phyloP scores from a whole-genome alignment of 2,888 invertebrate species.

The Latrodectus elegans region DNA sequence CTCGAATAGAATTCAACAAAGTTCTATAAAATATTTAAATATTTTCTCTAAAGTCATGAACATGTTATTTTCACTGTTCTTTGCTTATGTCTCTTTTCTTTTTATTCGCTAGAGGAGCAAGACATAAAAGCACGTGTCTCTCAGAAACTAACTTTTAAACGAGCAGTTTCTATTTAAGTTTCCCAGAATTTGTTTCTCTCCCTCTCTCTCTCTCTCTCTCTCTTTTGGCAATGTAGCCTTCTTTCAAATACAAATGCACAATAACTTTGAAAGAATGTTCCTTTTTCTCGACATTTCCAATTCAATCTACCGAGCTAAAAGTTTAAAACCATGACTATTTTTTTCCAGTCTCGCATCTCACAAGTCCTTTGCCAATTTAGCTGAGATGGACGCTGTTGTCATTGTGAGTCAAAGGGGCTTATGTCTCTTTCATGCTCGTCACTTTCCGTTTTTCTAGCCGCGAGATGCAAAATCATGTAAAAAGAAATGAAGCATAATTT shows the following conservation, averaged over 20 bases:
- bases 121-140: slow-evolving; percentile 7
- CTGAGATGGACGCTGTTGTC: background rate
- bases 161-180: slow-evolving; percentile 16
- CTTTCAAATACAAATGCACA: slow-evolving; percentile 36
- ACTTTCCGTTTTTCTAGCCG: background rate
- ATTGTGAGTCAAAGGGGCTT: background rate
- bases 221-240: slow-evolving; percentile 22
- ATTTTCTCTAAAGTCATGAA: background rate
- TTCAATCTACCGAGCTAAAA: slow-evolving; percentile 36
- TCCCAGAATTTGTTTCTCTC: slow-evolving; percentile 17
- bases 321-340: slow-evolving; percentile 32
- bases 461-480: background rate
- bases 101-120: slow-evolving; percentile 8
- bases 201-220: too few species aligned
- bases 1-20: too few species aligned
- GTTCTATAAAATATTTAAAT: too few species aligned
- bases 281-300: slow-evolving; percentile 9
- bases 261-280: slow-evolving; percentile 7
- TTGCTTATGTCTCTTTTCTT: background rate
- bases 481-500: background rate
- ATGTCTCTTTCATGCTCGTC: background rate
- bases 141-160: slow-evolving; percentile 21
- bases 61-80: background rate
- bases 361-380: slow-evolving; percentile 21
- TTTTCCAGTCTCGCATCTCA: background rate